Evolutionary conservation across 2,888 invertebrate genomes (phyloP), one percentile per base, ranked within the genome.

Genomic region (Drosophila borealis): DNA sequence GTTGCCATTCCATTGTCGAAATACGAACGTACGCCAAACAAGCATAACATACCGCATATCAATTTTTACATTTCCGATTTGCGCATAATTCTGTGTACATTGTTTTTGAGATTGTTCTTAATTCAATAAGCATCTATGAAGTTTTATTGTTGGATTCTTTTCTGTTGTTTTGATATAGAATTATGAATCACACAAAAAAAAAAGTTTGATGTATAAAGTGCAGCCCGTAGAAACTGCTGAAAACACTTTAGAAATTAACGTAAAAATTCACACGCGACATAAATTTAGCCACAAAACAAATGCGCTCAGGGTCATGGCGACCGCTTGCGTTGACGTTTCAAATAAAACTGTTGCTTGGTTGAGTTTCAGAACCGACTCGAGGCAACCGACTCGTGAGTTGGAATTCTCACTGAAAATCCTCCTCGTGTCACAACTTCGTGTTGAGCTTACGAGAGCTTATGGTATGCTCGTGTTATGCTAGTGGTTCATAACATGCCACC

Each of bases 311-410:
- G 57, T 51, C 72, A 76, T 76, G 71, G 72, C 71, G 70, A 84
- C 87, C 80, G 80, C 67, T 74, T 80, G 76, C 82, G 88, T 84
- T 86, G 74, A 86, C 83, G 87, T 74, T 84, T 78, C 75, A 74
- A 88, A 82, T 81, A 83, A 80, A 84, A 84, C 84, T 84, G 84
- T 82, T 82, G 82, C 82, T 72, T 70, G 60, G 60, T 36, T 44
- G 48, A 46, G 51, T 42, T 19, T 19, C 56, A 11, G 39, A 39
- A 51, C 42, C 55, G 39, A 51, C 19, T 55, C 36, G 33, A 39
- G 61, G 9, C 62, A 9, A 41, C 13, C 14, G 25, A 61, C 11
- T 65, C 51, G 42, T 17, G 36, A 39, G 48, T 34, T n/a, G 33
- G 42, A 50, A 37, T 44, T 25, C 41, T 36, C 17, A 25, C n/a